A percentile compares a stretch with the other conserved stretches of the same genome.
phyloP scores from a whole-genome alignment of 2,113 vertebrate species.

The Nycticebus coucang region DNA sequence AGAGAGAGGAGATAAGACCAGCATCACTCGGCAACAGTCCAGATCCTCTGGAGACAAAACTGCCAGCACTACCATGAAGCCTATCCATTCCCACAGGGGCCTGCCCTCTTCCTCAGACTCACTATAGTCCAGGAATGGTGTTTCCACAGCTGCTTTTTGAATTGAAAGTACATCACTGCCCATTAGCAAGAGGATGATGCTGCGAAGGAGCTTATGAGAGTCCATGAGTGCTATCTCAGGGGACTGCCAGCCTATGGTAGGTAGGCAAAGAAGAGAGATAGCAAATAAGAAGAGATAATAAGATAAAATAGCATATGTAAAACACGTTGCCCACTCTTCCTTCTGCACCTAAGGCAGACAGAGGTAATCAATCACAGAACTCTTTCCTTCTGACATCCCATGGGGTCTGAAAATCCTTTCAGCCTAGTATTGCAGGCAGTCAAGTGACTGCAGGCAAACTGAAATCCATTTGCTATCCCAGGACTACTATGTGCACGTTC shows the following conservation, averaged over 20 bases:
- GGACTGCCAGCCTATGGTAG: conserved; percentile 86
- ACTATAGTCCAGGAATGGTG: conserved; percentile 89
- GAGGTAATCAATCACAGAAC: not conserved
- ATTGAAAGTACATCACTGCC: conserved; percentile 86
- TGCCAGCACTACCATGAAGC: not conserved
- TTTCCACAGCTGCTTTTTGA: conserved; percentile 58
- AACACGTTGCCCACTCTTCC: not conserved
- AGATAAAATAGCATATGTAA: not conserved
- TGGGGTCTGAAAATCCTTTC: conserved; percentile 18
- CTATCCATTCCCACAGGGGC: not conserved
- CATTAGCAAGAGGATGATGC: conserved; percentile 89
- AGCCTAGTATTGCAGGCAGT: not conserved
- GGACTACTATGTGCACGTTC: not conserved
- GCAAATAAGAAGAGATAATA: no score
- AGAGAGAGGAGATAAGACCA: not conserved
- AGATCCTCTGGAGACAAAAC: not conserved
- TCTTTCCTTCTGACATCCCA: not conserved
- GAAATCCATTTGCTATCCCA: not conserved
- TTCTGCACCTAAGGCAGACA: not conserved
- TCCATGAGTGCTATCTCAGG: conserved; percentile 88
- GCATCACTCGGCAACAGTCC: no score
- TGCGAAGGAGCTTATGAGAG: conserved; percentile 91
- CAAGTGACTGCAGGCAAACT: not conserved
- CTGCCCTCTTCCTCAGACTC: conserved; percentile 51
- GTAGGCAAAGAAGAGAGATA: not conserved